Evolutionary conservation across 2,113 vertebrate genomes (phyloP), one percentile per base, ranked within the genome.

Genomic region (Chionomys nivalis): DNA sequence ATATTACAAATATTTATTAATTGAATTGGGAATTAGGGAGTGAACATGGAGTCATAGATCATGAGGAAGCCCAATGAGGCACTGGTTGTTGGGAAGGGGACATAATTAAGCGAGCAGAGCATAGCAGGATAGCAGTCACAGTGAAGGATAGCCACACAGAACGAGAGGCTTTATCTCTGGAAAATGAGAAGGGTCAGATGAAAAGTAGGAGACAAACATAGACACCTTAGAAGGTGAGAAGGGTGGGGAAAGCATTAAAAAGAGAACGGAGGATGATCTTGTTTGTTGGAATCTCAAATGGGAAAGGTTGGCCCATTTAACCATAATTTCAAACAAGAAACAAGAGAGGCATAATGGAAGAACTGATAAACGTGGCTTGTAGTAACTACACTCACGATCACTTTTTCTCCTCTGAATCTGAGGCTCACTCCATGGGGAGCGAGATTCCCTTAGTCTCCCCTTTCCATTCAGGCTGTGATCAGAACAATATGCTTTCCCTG

Each of bases 241-340:
- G 21, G 68, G 21, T 82, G 11, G 2, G 26, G 2, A 39, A 73
- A 33, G 19, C 31, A 33, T 78, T 31, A n/a, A 23, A 49, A 82
- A 39, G 42, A 82, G 24, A 89, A 7, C 42, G 6, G 2, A 61
- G 24, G 31, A 72, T 36, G 3, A 89, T 39, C n/a, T n/a, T 92
- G 11, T 77, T 26, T 76, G 83, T 88, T 77, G 61, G 33, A 91
- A 88, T 72, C 24, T 31, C 24, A 95, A 96, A 73, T 83, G 76
- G 91, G 97, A 92, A 26, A 61, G 83, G 90, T 87, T 58, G 58
- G 58, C 6, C 0, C 19, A 58, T 58, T 21, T 28, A 95, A 47
- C 44, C 14, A 83, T 0, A 66, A 88, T 90, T 49, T 26, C 6
- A 39, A 47, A 19, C 47, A 52, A 93, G 97, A 97, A 91, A 2